phyloP scores from a whole-genome alignment of 2,113 vertebrate genomes.

The Anhinga anhinga region DNA sequence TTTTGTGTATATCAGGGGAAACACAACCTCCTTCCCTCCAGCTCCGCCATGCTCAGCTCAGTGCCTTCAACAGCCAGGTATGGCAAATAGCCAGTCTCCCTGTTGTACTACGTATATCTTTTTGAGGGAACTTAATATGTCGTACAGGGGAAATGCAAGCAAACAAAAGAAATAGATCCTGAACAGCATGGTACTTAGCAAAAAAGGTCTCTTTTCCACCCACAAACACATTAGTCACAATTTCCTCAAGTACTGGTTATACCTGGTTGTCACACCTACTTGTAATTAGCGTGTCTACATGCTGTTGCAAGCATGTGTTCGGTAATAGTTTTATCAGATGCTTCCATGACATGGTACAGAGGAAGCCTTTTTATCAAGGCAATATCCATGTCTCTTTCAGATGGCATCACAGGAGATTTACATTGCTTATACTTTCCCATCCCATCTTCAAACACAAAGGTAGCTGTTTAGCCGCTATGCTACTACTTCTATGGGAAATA shows the following conservation, averaged over 20 bases:
- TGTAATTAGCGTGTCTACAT: background rate
- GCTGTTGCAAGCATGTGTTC: background rate
- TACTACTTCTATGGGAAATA: background rate
- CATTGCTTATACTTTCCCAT: background rate
- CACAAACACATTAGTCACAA: background rate
- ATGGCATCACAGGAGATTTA: background rate
- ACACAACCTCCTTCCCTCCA: background rate
- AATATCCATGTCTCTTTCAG: background rate
- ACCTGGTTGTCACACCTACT: background rate
- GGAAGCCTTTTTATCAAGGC: background rate
- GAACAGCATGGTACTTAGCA: background rate
- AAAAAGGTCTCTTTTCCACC: background rate
- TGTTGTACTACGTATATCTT: no score
- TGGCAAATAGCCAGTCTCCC: fast-evolving
- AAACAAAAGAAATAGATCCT: background rate
- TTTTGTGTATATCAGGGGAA: background rate
- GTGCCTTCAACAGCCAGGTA: background rate
- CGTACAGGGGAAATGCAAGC: background rate
- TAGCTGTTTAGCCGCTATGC: background rate
- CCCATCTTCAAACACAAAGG: background rate
- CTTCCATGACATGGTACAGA: background rate
- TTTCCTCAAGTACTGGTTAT: background rate
- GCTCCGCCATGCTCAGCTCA: background rate
- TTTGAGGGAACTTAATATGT: background rate
- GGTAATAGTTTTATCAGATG: background rate